Conservation (phyloP, 1,140 invertebrate species). For the Drosophila biarmipes region DNA sequence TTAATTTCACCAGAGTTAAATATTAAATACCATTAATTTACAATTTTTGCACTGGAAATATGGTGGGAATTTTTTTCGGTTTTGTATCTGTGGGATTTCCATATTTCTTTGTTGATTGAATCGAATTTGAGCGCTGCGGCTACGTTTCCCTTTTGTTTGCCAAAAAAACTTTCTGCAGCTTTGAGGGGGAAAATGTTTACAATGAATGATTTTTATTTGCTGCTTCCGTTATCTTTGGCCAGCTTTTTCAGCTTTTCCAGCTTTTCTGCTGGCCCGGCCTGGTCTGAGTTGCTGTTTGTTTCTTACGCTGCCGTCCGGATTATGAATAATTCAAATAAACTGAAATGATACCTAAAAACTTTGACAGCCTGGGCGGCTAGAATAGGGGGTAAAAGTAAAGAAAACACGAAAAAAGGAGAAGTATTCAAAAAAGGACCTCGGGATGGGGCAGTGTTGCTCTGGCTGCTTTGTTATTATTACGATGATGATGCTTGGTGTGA, state of each 20-base stretch:
- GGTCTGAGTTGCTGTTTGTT: conserved; percentile 47
- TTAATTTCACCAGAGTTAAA: conserved; percentile 30
- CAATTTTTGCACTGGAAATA: conserved; percentile 23
- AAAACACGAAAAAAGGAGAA: conserved; percentile 8
- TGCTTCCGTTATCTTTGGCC: conserved; percentile 69
- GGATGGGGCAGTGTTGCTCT: conserved; percentile 45
- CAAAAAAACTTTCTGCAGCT: conserved; percentile 11
- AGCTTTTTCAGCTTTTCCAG: conserved; percentile 24
- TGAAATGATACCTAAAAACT: conserved; percentile 82
- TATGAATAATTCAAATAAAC: conserved; percentile 84
- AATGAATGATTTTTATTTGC: conserved; percentile 79
- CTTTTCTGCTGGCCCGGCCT: conserved; percentile 26
- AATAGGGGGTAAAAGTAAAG: conserved; percentile 8
- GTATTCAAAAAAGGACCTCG: conserved; percentile 11
- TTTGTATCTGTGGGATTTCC: conserved; percentile 1
- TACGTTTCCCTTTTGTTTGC: conserved; percentile 43
- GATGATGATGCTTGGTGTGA: conserved; percentile 74
- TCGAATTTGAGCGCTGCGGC: conserved; percentile 47
- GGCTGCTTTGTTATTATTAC: conserved; percentile 69
- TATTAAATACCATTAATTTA: conserved; percentile 60
- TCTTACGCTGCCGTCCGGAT: conserved; percentile 65
- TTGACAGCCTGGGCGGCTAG: conserved; percentile 51
- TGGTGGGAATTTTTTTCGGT: not conserved
- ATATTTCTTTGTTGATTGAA: conserved; percentile 45
- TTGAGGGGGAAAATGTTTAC: conserved; percentile 59